phyloP scores from a whole-genome alignment of 2,888 invertebrate species.

The Phlogophora meticulosa region DNA sequence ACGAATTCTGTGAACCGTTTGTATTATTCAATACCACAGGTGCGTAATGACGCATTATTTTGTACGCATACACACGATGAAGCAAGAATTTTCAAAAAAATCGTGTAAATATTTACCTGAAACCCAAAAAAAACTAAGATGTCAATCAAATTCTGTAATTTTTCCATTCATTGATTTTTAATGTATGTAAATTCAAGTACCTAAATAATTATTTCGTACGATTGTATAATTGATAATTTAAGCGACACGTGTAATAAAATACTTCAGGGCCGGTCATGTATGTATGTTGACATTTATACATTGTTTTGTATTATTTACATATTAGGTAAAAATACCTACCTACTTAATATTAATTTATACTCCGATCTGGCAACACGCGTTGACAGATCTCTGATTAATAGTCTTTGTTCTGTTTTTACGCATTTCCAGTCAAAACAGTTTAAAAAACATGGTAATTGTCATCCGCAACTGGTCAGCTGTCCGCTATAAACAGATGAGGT shows the following conservation, averaged over 20 bases:
- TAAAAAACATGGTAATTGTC: constrained; percentile 7
- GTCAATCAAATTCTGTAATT: constrained; percentile 26
- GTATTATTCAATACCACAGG: constrained; percentile 54
- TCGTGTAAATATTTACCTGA: constrained; percentile 22
- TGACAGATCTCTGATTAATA: constrained; percentile 28
- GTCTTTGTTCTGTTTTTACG: constrained; percentile 22
- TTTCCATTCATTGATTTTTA: constrained; percentile 31
- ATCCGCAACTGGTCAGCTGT: constrained; percentile 12
- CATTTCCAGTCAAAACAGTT: constrained; percentile 6
- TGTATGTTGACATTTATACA: neutral
- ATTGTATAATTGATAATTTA: constrained; percentile 20
- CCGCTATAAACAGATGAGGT: constrained; percentile 1
- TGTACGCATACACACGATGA: constrained; percentile 1
- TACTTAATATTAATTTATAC: constrained; percentile 39
- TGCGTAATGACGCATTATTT: constrained; percentile 49
- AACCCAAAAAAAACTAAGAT: constrained; percentile 15
- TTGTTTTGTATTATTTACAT: neutral
- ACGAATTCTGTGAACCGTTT: constrained; percentile 17
- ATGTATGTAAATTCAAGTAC: constrained; percentile 26
- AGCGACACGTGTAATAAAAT: constrained; percentile 7
- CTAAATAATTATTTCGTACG: neutral
- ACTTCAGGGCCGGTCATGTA: neutral
- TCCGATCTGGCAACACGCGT: neutral
- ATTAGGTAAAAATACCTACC: neutral
- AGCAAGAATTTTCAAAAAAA: neutral